Base-by-base conservation (phyloP, 2,797 vertebrate genomes). In the Enteromius mattozi region DNA sequence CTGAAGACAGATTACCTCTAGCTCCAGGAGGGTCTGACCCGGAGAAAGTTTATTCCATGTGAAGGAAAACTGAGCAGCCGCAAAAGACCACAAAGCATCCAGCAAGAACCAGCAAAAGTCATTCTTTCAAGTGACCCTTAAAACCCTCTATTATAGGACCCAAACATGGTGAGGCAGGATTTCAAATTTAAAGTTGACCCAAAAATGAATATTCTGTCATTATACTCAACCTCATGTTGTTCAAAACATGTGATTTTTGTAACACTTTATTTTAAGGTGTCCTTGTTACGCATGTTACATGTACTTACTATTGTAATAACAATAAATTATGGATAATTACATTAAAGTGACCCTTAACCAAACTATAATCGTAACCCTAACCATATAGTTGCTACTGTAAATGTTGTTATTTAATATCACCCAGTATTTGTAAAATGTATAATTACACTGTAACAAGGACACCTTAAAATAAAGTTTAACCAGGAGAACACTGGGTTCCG, bases 1-100 rank as follows among this genome's bases (percentile, higher is more conserved):
- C 94, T 93, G 93, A 93, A 95, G 95, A 95, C 93, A 93, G 95
- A 96, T 96, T 97, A 94, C 95, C 93, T 82, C 68, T 88, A 91
- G 92, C 88, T 91, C 92, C 91, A 92, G 40, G 79, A 92, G 92
- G 92, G 92, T 91, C 90, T 87, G 86, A 61, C 93, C 96, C 94
- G 96, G 96, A 96, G 95, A 92, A 96, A 95, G 95, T 91, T 92
- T 93, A 94, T 90, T 93, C 93, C 90, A 91, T 92, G 93, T 94
- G 93, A 92, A 89, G 93, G 88, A 90, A 92, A 88, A 89, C 91
- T 91, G 88, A 90, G 90, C 42, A 78, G 88, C 68, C 78, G 92
- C 86, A 90, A 93, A 93, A 92, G 92, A 90, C 92, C 81, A 86
- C 90, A 93, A 91, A 80, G 92, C 91, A 93, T 91, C 89, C 81